These are phyloP conservation scores for Condylura cristata DNA, from an alignment of 2,113 vertebrate species.

Conservation along the genomic window DNA sequence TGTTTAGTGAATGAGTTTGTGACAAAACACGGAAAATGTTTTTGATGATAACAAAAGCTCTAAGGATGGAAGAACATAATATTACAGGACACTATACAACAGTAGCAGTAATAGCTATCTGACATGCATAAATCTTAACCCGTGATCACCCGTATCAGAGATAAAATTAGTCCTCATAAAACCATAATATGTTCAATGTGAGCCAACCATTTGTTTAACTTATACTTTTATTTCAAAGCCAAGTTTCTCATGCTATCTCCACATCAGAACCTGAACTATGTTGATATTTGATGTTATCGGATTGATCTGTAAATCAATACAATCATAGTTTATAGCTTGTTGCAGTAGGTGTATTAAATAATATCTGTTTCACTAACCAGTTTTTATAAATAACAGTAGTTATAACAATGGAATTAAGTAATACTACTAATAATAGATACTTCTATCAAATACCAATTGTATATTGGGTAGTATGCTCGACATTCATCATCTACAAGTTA, in stretches of 20 bases:
- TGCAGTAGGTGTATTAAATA: not conserved
- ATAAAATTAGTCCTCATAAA: not conserved
- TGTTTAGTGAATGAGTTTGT: not conserved
- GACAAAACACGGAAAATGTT: not conserved
- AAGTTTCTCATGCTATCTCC: not conserved
- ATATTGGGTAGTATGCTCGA: not conserved
- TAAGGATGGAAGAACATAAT: not conserved
- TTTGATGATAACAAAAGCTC: conserved; percentile 9
- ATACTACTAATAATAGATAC: not conserved
- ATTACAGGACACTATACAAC: not conserved
- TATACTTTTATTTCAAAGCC: not conserved
- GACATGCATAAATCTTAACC: not conserved
- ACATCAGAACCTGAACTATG: not conserved
- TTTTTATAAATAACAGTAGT: not conserved
- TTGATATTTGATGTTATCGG: not conserved
- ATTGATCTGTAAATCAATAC: not conserved
- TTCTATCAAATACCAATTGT: not conserved
- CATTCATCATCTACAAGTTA: not conserved
- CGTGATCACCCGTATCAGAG: not conserved
- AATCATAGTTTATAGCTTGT: not conserved
- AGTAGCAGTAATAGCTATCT: not conserved
- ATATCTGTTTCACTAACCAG: not conserved
- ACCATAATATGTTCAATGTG: not conserved
- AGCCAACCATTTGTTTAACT: not conserved
- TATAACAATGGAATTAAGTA: not conserved